Evolutionary conservation across 1,140 invertebrate genomes (phyloP).

Genomic region (Pemphigus obesinymphae): DNA sequence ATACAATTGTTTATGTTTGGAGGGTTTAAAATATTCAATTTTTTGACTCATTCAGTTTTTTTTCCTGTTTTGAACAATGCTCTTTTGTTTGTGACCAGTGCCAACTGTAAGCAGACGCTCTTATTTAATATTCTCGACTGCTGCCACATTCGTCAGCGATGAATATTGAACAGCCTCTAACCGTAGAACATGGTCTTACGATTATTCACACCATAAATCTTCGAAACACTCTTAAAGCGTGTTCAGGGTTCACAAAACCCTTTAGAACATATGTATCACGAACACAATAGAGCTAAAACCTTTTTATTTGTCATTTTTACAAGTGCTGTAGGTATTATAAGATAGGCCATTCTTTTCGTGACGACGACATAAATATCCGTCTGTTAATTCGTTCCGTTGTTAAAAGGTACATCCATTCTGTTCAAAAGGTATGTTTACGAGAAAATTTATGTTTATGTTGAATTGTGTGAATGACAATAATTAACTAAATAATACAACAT

Average conservation of each 20-base stretch:
- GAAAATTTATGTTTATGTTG: not conserved
- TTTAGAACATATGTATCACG: not conserved
- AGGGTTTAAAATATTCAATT: not conserved
- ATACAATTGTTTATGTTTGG: not conserved
- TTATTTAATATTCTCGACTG: slow-evolving; percentile 23
- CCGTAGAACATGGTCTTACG: not conserved
- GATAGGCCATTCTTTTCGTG: not conserved
- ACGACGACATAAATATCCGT: not conserved
- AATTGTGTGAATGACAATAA: too few relatives aligned
- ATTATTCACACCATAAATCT: slow-evolving; percentile 27
- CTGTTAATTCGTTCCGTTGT: not conserved
- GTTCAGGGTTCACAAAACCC: slow-evolving; percentile 17
- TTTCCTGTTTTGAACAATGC: not conserved
- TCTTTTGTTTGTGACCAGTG: slow-evolving; percentile 23
- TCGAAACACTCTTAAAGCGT: not conserved
- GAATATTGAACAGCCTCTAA: slow-evolving; percentile 7
- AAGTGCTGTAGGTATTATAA: not conserved
- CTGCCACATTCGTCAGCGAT: not conserved
- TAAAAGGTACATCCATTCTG: not conserved
- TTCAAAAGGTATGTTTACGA: not conserved
- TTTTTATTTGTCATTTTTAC: not conserved
- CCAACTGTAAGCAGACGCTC: not conserved
- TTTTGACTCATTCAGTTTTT: not conserved
- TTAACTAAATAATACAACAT: too few relatives aligned
- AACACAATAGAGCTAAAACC: not conserved